Percentiles rank a stretch among this genome's conserved stretches.
Conservation (phyloP, 2,797 vertebrate species). For the Alcedo atthis region DNA sequence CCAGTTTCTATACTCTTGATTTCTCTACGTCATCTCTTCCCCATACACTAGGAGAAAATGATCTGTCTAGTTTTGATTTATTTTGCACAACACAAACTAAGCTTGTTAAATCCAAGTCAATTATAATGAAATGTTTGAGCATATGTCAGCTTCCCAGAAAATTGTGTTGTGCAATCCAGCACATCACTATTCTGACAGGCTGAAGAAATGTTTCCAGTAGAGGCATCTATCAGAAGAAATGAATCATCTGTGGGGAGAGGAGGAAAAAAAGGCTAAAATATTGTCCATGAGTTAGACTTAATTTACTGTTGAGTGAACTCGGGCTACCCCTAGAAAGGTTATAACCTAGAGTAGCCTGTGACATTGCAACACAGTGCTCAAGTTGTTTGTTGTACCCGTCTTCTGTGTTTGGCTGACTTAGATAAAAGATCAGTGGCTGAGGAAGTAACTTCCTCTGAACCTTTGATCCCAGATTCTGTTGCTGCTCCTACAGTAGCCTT, state of each 20-base stretch:
- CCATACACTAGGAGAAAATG: neutral
- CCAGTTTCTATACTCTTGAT: neutral
- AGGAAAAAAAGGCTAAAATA: neutral
- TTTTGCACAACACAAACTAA: constrained; percentile 10
- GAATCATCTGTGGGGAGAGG: neutral
- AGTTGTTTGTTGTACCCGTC: neutral
- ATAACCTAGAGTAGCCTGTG: neutral
- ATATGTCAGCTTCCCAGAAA: constrained; percentile 36
- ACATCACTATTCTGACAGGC: constrained; percentile 25
- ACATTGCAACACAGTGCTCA: neutral
- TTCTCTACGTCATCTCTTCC: neutral
- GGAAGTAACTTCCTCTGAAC: neutral
- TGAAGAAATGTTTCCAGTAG: constrained; percentile 37
- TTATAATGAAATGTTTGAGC: constrained; percentile 36
- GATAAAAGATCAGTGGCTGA: neutral
- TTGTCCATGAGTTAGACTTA: neutral
- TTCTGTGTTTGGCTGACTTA: neutral
- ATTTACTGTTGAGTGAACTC: neutral
- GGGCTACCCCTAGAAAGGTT: neutral
- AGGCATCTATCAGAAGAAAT: constrained; percentile 23
- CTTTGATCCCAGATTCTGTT: neutral
- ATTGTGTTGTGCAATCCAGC: constrained; percentile 4
- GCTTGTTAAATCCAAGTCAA: constrained; percentile 43
- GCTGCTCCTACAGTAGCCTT: neutral
- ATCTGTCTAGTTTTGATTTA: constrained; percentile 23